phyloP scores from a whole-genome alignment of 64 coral and sea anemone species.

The Stylophora pistillata region DNA sequence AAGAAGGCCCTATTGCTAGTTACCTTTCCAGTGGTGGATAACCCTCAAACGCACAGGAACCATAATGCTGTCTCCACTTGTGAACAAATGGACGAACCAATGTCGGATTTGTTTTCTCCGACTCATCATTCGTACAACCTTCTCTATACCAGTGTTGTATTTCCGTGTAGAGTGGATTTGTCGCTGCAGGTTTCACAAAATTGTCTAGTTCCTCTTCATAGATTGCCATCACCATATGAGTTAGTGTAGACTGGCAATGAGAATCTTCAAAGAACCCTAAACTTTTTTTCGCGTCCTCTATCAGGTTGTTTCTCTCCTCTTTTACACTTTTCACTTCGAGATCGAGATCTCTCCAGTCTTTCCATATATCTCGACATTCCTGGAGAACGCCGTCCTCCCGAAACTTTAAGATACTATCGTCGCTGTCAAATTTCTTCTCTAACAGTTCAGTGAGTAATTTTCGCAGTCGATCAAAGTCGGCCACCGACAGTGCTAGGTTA shows the following conservation, averaged over 20 bases:
- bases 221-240: conserved; percentile 1
- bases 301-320: conserved; percentile 39
- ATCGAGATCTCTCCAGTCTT: conserved; percentile 50
- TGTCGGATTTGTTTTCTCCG: conserved; percentile 34
- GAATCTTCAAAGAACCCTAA: neutral
- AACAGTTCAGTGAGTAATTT: conserved; percentile 10
- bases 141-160: conserved; percentile 58
- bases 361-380: conserved; percentile 62
- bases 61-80: conserved; percentile 60
- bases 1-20: neutral
- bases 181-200: neutral
- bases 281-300: neutral
- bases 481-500: conserved; percentile 48
- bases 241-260: neutral
- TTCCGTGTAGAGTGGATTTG: conserved; percentile 23
- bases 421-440: neutral
- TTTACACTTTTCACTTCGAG: conserved; percentile 41
- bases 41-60: conserved; percentile 51
- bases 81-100: conserved; percentile 63
- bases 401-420: conserved; percentile 11
- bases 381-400: neutral
- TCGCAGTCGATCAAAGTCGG: conserved; percentile 40
- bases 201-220: neutral
- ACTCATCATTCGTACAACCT: conserved; percentile 37
- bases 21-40: conserved; percentile 53